Percentiles rank a stretch among this genome's conserved stretches.
Conservation (phyloP, 2,888 invertebrate species). For the Dichetophora obliterata region DNA sequence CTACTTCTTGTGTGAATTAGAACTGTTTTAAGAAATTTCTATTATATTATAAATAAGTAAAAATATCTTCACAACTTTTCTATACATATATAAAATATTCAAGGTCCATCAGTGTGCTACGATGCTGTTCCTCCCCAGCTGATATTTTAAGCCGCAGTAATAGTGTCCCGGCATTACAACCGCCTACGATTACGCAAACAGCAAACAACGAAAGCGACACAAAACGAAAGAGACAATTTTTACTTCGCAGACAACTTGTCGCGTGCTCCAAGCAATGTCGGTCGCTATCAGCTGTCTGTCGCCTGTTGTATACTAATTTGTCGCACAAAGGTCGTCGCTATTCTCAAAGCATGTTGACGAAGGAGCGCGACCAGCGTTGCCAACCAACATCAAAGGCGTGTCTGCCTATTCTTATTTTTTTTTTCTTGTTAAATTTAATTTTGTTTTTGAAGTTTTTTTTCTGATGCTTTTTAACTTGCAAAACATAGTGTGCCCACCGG, state of each 20-base stretch:
- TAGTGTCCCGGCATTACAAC: not conserved
- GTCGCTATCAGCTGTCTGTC: slow-evolving; percentile 3
- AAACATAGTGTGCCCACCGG: slow-evolving; percentile 5
- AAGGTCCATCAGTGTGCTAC: not conserved
- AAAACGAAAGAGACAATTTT: slow-evolving; percentile 6
- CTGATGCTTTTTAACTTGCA: not conserved
- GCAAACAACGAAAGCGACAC: not conserved
- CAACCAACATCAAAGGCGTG: slow-evolving; percentile 16
- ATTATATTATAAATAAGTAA: no score
- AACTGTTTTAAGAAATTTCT: no score
- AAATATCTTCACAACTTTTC: no score
- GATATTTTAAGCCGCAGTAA: not conserved
- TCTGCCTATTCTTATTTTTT: not conserved
- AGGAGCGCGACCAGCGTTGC: not conserved
- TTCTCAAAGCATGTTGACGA: slow-evolving; percentile 8
- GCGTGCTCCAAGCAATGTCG: not conserved
- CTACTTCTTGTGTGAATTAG: no score
- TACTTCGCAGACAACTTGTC: slow-evolving; percentile 15
- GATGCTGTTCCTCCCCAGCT: not conserved
- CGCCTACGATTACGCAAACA: not conserved
- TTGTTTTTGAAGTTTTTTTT: not conserved
- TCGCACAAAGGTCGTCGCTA: slow-evolving; percentile 11
- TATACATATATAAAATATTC: no score
- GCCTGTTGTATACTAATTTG: not conserved
- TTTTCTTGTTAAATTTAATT: not conserved